phyloP scores from a whole-genome alignment of 1,140 invertebrate genomes.

The Scaptomyza pallida region DNA sequence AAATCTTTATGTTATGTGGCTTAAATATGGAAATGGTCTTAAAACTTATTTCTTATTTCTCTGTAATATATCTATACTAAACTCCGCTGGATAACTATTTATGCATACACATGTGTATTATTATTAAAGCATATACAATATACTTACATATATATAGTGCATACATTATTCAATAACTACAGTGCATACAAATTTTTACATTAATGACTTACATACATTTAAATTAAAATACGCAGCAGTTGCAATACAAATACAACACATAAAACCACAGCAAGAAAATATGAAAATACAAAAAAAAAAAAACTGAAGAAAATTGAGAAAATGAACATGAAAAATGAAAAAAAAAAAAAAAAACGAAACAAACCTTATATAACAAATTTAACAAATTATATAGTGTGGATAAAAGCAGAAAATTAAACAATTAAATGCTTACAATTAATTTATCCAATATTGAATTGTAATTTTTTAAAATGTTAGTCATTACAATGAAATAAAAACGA shows the following conservation, averaged over 20 bases:
- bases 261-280: constrained; percentile 35
- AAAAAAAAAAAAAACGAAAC: constrained; percentile 69
- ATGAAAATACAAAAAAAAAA: constrained; percentile 21
- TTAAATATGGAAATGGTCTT: constrained; percentile 14
- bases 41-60: constrained; percentile 5
- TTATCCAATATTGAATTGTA: constrained; percentile 82
- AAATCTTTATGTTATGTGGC: constrained; percentile 13
- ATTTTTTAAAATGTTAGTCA: constrained; percentile 83
- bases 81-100: constrained; percentile 37
- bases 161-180: constrained; percentile 55
- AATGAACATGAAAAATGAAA: constrained; percentile 77
- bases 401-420: constrained; percentile 53
- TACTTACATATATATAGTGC: constrained; percentile 1
- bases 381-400: constrained; percentile 72
- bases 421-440: constrained; percentile 77
- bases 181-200: constrained; percentile 62
- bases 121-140: constrained; percentile 31
- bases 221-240: constrained; percentile 55
- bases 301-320: constrained; percentile 67
- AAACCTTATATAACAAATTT: constrained; percentile 73
- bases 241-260: constrained; percentile 54
- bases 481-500: constrained; percentile 80
- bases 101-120: constrained; percentile 8
- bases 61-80: constrained; percentile 36
- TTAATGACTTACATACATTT: constrained; percentile 79